These are phyloP conservation scores for Chaetogeoica ovagalla DNA, from an alignment of 2,888 invertebrate species.

Conservation along the genomic window DNA sequence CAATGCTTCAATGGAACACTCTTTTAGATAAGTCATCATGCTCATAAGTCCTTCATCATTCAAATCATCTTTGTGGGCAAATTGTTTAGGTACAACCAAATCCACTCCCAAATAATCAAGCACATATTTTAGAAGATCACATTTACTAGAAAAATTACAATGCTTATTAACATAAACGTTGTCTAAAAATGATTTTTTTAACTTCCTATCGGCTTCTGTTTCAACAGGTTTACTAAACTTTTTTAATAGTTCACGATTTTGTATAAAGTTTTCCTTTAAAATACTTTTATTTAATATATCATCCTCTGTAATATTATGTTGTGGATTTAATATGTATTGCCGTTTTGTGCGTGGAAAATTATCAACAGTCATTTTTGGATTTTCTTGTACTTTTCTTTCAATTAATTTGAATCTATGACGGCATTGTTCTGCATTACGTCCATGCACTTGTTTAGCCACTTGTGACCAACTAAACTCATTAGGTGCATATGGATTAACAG, in stretches of 20 bases:
- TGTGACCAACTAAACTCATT: constrained; percentile 27
- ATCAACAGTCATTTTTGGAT: constrained; percentile 25
- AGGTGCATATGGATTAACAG: not conserved
- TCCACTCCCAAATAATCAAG: constrained; percentile 45
- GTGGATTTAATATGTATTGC: not conserved
- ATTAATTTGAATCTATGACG: constrained; percentile 45
- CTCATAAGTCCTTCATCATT: constrained; percentile 36
- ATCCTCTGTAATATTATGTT: not conserved
- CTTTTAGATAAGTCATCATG: constrained; percentile 42
- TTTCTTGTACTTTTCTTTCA: constrained; percentile 15
- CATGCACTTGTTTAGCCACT: constrained; percentile 31
- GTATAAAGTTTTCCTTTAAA: constrained; percentile 23
- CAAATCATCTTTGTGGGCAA: constrained; percentile 39
- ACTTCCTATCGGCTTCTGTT: constrained; percentile 38
- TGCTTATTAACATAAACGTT: constrained; percentile 25
- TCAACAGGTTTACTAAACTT: not conserved
- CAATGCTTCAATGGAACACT: not conserved
- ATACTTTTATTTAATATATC: not conserved
- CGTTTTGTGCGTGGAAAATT: not conserved
- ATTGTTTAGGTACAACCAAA: constrained; percentile 16
- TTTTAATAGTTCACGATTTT: constrained; percentile 18
- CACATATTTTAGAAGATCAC: constrained; percentile 33
- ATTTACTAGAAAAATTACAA: constrained; percentile 45
- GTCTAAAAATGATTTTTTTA: constrained; percentile 44
- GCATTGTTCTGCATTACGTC: constrained; percentile 45